phyloP scores from a whole-genome alignment of 2,797 vertebrate species.

The Distichodus sexfasciatus region DNA sequence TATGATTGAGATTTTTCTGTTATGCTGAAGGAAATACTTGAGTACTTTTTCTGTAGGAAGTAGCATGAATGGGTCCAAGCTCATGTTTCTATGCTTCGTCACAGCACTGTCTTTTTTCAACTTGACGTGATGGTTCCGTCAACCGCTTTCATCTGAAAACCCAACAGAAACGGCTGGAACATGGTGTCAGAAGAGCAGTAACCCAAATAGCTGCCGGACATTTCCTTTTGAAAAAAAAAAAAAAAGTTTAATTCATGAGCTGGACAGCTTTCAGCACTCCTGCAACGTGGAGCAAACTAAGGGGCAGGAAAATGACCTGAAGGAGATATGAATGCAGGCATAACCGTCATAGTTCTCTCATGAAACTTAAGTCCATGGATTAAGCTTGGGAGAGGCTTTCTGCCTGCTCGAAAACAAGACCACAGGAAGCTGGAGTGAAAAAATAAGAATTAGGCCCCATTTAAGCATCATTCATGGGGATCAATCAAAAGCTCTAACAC shows the following conservation, averaged over 20 bases:
- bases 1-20: no score
- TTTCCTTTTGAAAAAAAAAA: constrained; percentile 47
- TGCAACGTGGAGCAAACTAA: neutral
- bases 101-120: neutral
- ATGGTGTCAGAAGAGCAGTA: neutral
- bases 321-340: neutral
- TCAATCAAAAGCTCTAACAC: constrained; percentile 18
- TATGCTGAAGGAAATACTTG: no score
- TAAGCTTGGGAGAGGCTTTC: constrained; percentile 1
- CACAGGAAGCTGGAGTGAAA: neutral
- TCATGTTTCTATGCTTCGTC: neutral
- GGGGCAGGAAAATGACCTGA: neutral
- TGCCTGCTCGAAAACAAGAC: constrained; percentile 17
- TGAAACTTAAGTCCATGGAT: neutral
- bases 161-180: neutral
- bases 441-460: constrained; percentile 12
- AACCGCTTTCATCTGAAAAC: constrained; percentile 15
- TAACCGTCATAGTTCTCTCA: constrained; percentile 4
- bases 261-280: constrained; percentile 27
- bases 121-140: neutral
- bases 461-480: constrained; percentile 1
- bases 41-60: no score
- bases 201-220: constrained; percentile 20
- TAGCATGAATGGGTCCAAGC: neutral
- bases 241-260: constrained; percentile 19